Percentiles rank a stretch among this genome's conserved stretches.
Evolutionary conservation across 2,888 invertebrate genomes (phyloP).

Genomic region (Parthenolecanium corni): DNA sequence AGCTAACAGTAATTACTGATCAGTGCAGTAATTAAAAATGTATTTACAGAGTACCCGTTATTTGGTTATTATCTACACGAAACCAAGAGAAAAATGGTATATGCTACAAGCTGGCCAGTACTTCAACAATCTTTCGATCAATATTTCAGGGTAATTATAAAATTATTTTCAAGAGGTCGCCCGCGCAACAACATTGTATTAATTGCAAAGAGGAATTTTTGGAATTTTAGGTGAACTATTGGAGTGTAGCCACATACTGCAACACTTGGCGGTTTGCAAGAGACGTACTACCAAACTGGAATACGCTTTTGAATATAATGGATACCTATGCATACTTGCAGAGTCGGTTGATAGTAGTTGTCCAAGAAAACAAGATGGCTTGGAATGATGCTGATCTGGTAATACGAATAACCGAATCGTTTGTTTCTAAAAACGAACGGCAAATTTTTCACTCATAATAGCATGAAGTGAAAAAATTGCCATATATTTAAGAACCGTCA

Average conservation of each 20-base stretch:
- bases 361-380: slow-evolving; percentile 57
- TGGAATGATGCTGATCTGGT: slow-evolving; percentile 70
- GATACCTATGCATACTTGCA: slow-evolving; percentile 53
- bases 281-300: slow-evolving; percentile 56
- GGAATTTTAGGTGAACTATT: slow-evolving; percentile 47
- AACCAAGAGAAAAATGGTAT: slow-evolving; percentile 47
- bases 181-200: too few relatives aligned
- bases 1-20: too few relatives aligned
- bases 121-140: slow-evolving; percentile 44
- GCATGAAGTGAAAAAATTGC: neutral
- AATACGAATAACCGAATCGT: too few relatives aligned
- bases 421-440: too few relatives aligned
- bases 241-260: slow-evolving; percentile 46
- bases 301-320: slow-evolving; percentile 46
- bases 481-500: neutral
- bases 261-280: slow-evolving; percentile 59
- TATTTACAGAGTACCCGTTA: slow-evolving; percentile 41
- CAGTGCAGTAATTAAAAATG: too few relatives aligned
- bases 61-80: slow-evolving; percentile 44
- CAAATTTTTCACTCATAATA: neutral
- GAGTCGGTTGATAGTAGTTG: slow-evolving; percentile 45
- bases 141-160: neutral
- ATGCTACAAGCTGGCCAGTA: slow-evolving; percentile 49
- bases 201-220: neutral
- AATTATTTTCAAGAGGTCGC: too few relatives aligned